Percentiles rank a stretch among this genome's conserved stretches.
Evolutionary conservation across 2,797 vertebrate species (phyloP).

Genomic region (Ceyx erithaca): DNA sequence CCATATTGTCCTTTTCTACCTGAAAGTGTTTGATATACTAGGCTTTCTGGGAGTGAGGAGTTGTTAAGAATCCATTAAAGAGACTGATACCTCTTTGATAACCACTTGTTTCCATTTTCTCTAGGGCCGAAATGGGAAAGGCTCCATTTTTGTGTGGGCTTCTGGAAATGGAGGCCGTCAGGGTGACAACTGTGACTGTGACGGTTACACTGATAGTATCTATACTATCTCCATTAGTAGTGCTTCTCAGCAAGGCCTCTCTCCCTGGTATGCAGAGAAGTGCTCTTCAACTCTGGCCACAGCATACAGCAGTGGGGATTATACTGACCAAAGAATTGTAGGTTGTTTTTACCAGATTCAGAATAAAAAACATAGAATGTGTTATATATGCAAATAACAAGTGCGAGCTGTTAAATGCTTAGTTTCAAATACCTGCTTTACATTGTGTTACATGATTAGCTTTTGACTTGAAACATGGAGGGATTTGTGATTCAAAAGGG

Average conservation of each 20-base stretch:
- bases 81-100: background rate
- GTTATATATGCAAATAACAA: background rate
- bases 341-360: conserved; percentile 63
- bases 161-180: conserved; percentile 97
- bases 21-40: background rate
- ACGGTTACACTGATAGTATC: conserved; percentile 98
- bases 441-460: background rate
- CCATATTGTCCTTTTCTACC: background rate
- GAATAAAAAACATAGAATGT: background rate
- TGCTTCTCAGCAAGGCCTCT: conserved; percentile 95
- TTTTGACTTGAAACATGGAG: background rate
- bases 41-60: rapidly evolving
- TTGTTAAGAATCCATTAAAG: background rate
- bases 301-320: conserved; percentile 98
- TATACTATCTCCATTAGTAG: conserved; percentile 98
- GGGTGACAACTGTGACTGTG: conserved; percentile 97
- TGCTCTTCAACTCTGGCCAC: conserved; percentile 97
- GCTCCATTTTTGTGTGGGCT: conserved; percentile 98
- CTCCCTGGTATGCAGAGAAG: conserved; percentile 98
- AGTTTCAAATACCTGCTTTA: background rate
- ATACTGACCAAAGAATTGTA: conserved; percentile 97
- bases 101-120: background rate
- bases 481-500: background rate
- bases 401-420: background rate
- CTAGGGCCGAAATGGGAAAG: conserved; percentile 95